A percentile compares a stretch with the other conserved stretches of the same genome.
Conservation (phyloP, 2,888 invertebrate genomes). For the Julus scandinavius region DNA sequence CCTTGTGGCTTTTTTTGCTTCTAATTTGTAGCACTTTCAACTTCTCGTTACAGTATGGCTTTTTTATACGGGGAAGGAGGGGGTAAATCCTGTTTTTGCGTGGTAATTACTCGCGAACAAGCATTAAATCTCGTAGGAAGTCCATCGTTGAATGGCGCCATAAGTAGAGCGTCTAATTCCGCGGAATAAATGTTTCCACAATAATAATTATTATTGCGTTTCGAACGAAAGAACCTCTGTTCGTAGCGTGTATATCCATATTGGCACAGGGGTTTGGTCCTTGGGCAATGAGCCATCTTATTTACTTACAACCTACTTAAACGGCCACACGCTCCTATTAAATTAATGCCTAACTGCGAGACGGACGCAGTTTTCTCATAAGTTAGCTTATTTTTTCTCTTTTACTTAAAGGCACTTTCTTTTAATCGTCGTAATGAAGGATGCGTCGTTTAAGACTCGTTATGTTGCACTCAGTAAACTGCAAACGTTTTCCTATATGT, state of each 20-base stretch:
- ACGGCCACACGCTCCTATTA: constrained; percentile 10
- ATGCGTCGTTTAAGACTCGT: neutral
- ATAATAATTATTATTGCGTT: neutral
- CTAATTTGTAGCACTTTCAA: too few species aligned
- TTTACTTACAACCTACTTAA: constrained; percentile 8
- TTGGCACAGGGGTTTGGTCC: neutral
- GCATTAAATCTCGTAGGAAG: neutral
- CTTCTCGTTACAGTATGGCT: too few species aligned
- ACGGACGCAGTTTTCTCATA: neutral
- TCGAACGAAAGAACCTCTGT: neutral
- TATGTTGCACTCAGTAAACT: constrained; percentile 15
- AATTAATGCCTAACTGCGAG: neutral
- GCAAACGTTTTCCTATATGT: neutral
- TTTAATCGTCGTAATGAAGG: constrained; percentile 18
- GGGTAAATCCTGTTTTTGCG: neutral
- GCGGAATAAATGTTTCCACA: constrained; percentile 8
- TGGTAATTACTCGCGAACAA: constrained; percentile 3
- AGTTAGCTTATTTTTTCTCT: neutral
- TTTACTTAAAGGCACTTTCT: constrained; percentile 18
- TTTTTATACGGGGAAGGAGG: too few species aligned
- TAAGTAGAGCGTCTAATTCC: neutral
- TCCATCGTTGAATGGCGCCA: neutral
- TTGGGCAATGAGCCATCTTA: constrained; percentile 18
- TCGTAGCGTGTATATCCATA: neutral
- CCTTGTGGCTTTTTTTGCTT: too few species aligned